Evolutionary conservation across 2,797 vertebrate genomes (phyloP), one percentile per base, ranked within the genome.

Genomic region (Adelosebastes latens): DNA sequence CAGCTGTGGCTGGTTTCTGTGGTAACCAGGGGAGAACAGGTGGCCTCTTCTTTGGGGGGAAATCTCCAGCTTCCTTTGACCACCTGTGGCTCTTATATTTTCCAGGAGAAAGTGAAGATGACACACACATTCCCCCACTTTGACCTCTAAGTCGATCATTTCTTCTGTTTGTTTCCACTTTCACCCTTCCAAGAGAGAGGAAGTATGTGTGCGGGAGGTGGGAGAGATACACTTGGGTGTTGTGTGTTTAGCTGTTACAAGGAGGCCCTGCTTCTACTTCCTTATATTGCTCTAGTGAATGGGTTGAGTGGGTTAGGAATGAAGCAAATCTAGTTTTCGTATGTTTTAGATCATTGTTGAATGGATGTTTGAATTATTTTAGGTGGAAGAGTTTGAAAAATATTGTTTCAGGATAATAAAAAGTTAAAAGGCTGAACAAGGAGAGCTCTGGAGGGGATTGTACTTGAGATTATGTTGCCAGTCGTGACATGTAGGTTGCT

Each of bases 91-190:
- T 75, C 77, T 88, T 84, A 75, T 86, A 82, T 92, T 90, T 82
- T 87, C 36, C 83, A 64, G 53, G 55, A 81, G 79, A 83, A 88
- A 88, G 84, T 85, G 88, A 91, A 84, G 78, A 92, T 90, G 92
- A 95, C 88, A 89, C 77, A 85, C 77, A 84, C 79, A 88, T 75
- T 94, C 92, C 91, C 75, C 86, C 84, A 66, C 79, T 83, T 86
- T 93, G 83, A 88, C 84, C 87, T 93, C 89, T 85, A 90, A 92
- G 85, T 90, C 92, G 87, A 92, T 94, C 76, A 77, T 91, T 89
- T 93, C 88, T 91, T 91, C 89, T 91, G 89, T 92, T 92, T 85
- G 63, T 82, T 27, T 77, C 32, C 39, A 65, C 46, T 80, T 65
- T 76, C 53, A 22, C 27, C 36, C 53, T 4, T 13, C 27, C 2